Evolutionary conservation across 2,797 vertebrate genomes (phyloP), one percentile per base, ranked within the genome.

Genomic region (Lacerta agilis): DNA sequence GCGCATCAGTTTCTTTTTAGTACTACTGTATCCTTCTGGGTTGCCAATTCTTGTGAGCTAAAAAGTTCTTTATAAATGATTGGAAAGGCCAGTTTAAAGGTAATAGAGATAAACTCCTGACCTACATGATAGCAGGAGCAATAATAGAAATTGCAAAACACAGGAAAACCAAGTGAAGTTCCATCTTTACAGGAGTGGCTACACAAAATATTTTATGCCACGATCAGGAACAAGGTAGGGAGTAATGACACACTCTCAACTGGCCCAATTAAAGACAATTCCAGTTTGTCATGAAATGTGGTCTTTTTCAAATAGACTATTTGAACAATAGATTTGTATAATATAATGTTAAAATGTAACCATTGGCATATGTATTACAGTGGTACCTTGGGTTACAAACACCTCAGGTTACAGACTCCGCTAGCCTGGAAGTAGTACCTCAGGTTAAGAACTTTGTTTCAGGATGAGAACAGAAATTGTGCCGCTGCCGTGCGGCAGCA

Each of bases 401-500:
- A 55, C 49, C 4, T 15, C 3, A 3, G 49, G 49, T 15, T 55
- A 15, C 49, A 55, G 49, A 55, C 49, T 15, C 49, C 1, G 1
- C 49, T 55, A 55, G 15, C 13, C 49, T 3, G 3, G 13, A 55
- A 55, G 49, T 15, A 15, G 49, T 55, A 55, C 13, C 13, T 15
- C 1, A 1, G 49, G 49, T 55, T 55, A 55, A 55, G 49, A 55
- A 55, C 49, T 55, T 55, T 55, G 15, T 13, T 13, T 55, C 49
- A 55, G 49, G 3, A 55, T 55, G 13, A 55, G 49, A 55, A 55
- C 49, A 55, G 49, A 55, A 49, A 55, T 55, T 10, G 13, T 1
- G 49, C 45, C 0, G 9, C 2, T 2, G 45, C 45, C 0, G 9
- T 2, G 45, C 9, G 2, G 45, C 2, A 3, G 49, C 13, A 55